phyloP scores from a whole-genome alignment of 2,113 vertebrate genomes.

The Dipodomys merriami region DNA sequence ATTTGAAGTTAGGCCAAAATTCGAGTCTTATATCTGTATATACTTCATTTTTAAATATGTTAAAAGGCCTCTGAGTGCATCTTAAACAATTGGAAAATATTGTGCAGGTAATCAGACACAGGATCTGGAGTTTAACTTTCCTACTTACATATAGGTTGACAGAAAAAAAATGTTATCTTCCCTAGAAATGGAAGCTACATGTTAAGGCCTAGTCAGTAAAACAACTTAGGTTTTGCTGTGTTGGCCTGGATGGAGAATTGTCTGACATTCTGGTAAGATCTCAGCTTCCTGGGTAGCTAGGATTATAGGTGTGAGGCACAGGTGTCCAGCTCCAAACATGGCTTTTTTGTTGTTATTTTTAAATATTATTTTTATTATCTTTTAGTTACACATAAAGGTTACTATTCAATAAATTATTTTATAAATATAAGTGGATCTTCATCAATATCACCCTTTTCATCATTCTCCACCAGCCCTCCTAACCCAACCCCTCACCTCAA shows the following conservation, averaged over 20 bases:
- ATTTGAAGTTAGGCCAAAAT: slow-evolving; percentile 57
- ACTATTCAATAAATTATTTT: too few relatives aligned
- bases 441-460: too few relatives aligned
- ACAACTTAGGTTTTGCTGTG: background rate
- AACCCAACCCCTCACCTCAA: too few relatives aligned
- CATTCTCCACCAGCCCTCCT: too few relatives aligned
- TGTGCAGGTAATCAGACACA: background rate
- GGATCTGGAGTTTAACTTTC: slow-evolving; percentile 5
- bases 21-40: background rate
- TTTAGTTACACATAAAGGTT: too few relatives aligned
- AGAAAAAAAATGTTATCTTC: background rate
- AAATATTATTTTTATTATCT: too few relatives aligned
- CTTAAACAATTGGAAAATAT: slow-evolving; percentile 31
- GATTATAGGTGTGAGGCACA: too few relatives aligned
- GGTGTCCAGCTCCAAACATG: too few relatives aligned
- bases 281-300: too few relatives aligned
- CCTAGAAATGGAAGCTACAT: background rate
- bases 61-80: background rate
- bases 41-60: slow-evolving; percentile 43
- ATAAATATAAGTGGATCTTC: too few relatives aligned
- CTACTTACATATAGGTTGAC: background rate
- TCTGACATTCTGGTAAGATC: background rate
- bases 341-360: too few relatives aligned
- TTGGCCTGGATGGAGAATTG: background rate
- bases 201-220: background rate